Percentiles rank a stretch among this genome's conserved stretches.
Conservation (phyloP, 2,888 invertebrate genomes). For the Heteropelma amictum region DNA sequence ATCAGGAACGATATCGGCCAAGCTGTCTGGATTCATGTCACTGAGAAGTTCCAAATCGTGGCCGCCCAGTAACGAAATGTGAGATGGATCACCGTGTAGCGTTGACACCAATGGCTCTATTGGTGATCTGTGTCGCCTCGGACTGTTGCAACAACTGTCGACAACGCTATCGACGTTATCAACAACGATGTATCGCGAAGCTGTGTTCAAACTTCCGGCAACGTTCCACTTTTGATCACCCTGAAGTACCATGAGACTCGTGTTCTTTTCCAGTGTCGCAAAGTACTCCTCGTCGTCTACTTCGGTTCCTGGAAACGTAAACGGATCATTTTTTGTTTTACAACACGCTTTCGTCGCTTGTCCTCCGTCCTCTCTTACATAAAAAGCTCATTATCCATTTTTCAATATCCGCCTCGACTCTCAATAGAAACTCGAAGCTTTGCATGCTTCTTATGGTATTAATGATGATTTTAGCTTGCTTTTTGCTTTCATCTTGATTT, state of each 20-base stretch:
- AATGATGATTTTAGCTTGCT: too few species aligned
- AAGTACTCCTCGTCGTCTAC: slow-evolving; percentile 98
- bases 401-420: too few species aligned
- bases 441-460: too few species aligned
- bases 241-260: slow-evolving; percentile 89
- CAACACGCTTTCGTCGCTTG: too few species aligned
- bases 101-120: slow-evolving; percentile 73
- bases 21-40: slow-evolving; percentile 93
- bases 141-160: slow-evolving; percentile 61
- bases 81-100: slow-evolving; percentile 83
- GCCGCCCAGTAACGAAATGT: slow-evolving; percentile 90
- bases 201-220: slow-evolving; percentile 70
- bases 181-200: slow-evolving; percentile 73
- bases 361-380: too few species aligned
- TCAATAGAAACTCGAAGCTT: too few species aligned
- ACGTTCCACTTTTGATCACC: slow-evolving; percentile 87
- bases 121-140: slow-evolving; percentile 64
- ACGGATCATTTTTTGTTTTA: too few species aligned
- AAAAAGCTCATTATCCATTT: too few species aligned
- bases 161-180: slow-evolving; percentile 72
- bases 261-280: slow-evolving; percentile 92
- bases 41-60: slow-evolving; percentile 91
- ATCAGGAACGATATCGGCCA: slow-evolving; percentile 88
- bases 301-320: slow-evolving; percentile 86
- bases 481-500: too few species aligned